These are phyloP conservation scores for Euthynnus affinis DNA, from an alignment of 2,797 vertebrate genomes.

Conservation along the genomic window DNA sequence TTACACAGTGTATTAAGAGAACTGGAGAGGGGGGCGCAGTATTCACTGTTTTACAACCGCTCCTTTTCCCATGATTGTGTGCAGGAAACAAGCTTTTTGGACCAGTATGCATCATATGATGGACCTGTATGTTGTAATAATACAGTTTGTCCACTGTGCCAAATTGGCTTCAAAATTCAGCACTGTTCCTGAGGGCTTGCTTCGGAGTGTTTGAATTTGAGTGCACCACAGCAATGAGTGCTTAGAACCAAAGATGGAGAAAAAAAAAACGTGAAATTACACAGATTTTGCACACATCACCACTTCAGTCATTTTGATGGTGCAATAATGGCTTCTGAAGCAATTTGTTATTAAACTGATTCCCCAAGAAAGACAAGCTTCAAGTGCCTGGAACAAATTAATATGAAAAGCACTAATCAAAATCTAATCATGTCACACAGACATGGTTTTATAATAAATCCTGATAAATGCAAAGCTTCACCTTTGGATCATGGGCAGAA, in stretches of 20 bases:
- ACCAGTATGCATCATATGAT: too few relatives aligned
- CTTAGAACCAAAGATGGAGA: not conserved
- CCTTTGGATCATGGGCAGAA: slow-evolving; percentile 24
- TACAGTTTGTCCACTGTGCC: too few relatives aligned
- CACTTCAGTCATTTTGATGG: not conserved
- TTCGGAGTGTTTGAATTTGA: not conserved
- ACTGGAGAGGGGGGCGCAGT: too few relatives aligned
- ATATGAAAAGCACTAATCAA: slow-evolving; percentile 32
- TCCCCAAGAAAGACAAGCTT: slow-evolving; percentile 11
- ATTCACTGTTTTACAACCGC: too few relatives aligned
- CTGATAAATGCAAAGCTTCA: slow-evolving; percentile 36
- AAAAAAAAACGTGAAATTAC: not conserved
- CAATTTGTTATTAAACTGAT: not conserved
- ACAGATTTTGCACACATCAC: not conserved
- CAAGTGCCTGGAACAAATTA: slow-evolving; percentile 24
- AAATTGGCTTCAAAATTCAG: too few relatives aligned
- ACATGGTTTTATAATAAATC: slow-evolving; percentile 39
- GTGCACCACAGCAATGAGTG: not conserved
- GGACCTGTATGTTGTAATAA: too few relatives aligned
- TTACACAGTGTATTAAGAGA: too few relatives aligned
- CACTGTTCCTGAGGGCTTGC: too few relatives aligned
- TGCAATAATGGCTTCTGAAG: not conserved
- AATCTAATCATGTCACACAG: slow-evolving; percentile 12
- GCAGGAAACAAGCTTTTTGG: too few relatives aligned
- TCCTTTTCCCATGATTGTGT: too few relatives aligned